These are phyloP conservation scores for Typhlichthys eigenmanni DNA, from an alignment of 2,797 vertebrate species.

Conservation along the genomic window DNA sequence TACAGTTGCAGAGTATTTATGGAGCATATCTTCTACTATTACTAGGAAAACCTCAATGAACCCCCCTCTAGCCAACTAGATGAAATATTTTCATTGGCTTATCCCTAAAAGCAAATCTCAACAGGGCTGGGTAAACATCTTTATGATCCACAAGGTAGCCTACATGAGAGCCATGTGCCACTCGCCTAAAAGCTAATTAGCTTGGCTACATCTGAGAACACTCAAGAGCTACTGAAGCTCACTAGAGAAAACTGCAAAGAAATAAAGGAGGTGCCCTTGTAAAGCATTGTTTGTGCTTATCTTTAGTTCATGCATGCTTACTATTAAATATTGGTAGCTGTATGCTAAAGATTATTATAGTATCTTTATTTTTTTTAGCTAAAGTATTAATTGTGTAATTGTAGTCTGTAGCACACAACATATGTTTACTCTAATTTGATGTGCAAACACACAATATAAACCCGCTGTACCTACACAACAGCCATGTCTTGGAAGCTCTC, in stretches of 20 bases:
- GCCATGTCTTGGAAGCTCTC: conserved; percentile 40
- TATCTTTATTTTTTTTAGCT: neutral
- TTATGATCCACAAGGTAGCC: conserved; percentile 58
- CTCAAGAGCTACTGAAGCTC: conserved; percentile 64
- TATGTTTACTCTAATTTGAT: conserved; percentile 26
- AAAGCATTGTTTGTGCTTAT: conserved; percentile 41
- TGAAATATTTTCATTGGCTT: conserved; percentile 53
- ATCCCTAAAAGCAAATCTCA: conserved; percentile 56
- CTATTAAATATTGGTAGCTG: conserved; percentile 9
- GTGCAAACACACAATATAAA: conserved; percentile 29
- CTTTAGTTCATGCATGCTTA: conserved; percentile 3
- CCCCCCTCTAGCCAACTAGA: conserved; percentile 51
- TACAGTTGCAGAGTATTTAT: conserved; percentile 60
- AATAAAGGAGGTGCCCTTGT: conserved; percentile 50
- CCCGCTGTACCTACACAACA: conserved; percentile 17
- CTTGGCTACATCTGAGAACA: conserved; percentile 75
- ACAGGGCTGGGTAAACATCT: conserved; percentile 72
- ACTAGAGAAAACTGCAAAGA: conserved; percentile 41
- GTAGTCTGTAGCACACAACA: conserved; percentile 4
- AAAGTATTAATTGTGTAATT: neutral
- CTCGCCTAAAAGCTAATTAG: conserved; percentile 71
- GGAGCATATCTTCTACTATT: conserved; percentile 58
- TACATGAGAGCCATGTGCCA: conserved; percentile 68
- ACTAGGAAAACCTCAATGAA: conserved; percentile 67
- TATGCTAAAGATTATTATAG: conserved; percentile 12